Conservation (phyloP, 2,113 vertebrate species). For the Phylloscopus whistleri region DNA sequence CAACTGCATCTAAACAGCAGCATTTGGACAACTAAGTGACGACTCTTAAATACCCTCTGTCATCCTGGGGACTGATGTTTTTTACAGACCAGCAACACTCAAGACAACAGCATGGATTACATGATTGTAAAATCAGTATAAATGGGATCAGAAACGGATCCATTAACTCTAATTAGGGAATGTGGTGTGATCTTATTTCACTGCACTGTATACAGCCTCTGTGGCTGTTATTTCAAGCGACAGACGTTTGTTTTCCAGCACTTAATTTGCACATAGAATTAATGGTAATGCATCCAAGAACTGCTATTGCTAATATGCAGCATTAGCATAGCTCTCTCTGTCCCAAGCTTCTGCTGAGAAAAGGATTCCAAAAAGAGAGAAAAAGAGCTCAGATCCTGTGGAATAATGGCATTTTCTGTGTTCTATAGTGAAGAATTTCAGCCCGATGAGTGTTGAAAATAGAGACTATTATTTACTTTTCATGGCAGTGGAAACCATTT, state of each 20-base stretch:
- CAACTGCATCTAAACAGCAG: not conserved
- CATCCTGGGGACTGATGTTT: not conserved
- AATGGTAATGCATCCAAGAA: conserved; percentile 51
- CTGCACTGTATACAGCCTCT: not conserved
- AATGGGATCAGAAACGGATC: conserved; percentile 20
- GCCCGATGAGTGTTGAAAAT: not conserved
- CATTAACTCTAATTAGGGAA: conserved; percentile 16
- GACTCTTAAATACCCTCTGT: not conserved
- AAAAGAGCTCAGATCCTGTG: not conserved
- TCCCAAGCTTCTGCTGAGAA: conserved; percentile 22
- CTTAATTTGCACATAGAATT: conserved; percentile 50
- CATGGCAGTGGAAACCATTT: not conserved
- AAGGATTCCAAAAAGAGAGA: conserved; percentile 29
- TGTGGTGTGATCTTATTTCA: not conserved
- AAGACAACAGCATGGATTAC: not conserved
- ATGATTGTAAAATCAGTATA: not conserved
- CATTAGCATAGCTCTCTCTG: not conserved
- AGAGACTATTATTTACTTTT: conserved; percentile 13
- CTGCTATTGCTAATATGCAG: conserved; percentile 43
- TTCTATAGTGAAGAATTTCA: not conserved
- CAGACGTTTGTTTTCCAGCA: conserved; percentile 33
- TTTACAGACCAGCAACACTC: not conserved
- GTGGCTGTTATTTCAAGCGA: conserved; percentile 27
- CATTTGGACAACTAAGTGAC: not conserved
- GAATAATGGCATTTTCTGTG: not conserved